phyloP scores from a whole-genome alignment of 2,797 vertebrate genomes.

The Anguilla megastoma region DNA sequence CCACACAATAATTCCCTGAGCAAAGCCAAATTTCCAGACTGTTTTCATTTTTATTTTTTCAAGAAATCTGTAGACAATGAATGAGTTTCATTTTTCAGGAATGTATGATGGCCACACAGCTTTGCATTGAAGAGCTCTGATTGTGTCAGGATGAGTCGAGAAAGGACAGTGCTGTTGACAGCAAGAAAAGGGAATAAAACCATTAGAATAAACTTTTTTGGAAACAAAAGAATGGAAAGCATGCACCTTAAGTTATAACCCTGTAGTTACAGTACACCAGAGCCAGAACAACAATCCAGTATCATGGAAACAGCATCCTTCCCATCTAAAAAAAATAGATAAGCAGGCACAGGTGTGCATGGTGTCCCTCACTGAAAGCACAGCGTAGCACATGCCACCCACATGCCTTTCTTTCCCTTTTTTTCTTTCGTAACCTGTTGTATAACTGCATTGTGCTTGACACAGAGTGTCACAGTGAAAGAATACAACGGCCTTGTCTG shows the following conservation, averaged over 20 bases:
- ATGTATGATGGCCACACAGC: neutral
- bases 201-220: neutral
- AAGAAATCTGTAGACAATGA: neutral
- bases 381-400: neutral
- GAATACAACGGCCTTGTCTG: neutral
- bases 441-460: conserved; percentile 10
- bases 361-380: neutral
- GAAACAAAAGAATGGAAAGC: neutral
- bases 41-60: too few species aligned
- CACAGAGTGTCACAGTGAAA: conserved; percentile 5
- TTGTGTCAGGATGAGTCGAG: neutral
- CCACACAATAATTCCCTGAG: too few species aligned
- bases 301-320: neutral
- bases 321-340: neutral
- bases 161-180: neutral
- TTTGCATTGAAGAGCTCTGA: neutral
- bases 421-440: conserved; percentile 5
- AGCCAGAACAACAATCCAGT: neutral
- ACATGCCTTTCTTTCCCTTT: neutral
- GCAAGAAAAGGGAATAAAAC: neutral
- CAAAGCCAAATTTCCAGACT: too few species aligned
- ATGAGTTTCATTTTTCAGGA: neutral
- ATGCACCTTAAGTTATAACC: neutral
- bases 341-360: neutral
- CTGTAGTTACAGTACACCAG: neutral